A percentile compares a stretch with the other conserved stretches of the same genome.
phyloP scores from a whole-genome alignment of 2,888 invertebrate genomes.

The Ariolimax columbianus region DNA sequence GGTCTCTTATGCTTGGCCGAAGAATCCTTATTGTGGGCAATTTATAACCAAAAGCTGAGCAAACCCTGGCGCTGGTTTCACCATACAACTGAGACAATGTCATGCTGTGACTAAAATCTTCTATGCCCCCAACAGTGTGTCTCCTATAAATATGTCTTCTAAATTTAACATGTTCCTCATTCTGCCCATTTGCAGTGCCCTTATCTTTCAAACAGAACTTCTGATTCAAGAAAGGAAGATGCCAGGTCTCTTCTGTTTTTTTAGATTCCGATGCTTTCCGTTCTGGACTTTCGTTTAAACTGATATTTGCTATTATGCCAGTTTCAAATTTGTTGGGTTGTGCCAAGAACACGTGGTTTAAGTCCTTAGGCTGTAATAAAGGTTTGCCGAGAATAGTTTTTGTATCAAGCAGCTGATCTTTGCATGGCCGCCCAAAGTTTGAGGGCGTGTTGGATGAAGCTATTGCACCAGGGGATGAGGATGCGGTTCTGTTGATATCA shows the following conservation, averaged over 20 bases:
- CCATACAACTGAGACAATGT: conserved; percentile 64
- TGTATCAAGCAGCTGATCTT: conserved; percentile 41
- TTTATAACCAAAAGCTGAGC: conserved; percentile 18
- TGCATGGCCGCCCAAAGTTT: not conserved
- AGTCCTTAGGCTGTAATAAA: not conserved
- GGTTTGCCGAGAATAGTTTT: conserved; percentile 35
- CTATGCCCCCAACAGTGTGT: conserved; percentile 94
- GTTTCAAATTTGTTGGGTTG: conserved; percentile 52
- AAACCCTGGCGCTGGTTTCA: conserved; percentile 27
- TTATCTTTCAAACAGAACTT: conserved; percentile 22
- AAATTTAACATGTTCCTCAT: conserved; percentile 53
- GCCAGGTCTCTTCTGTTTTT: conserved; percentile 62
- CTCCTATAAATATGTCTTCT: conserved; percentile 81
- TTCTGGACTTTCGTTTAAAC: not conserved
- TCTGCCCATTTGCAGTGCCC: conserved; percentile 34
- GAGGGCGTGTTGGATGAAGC: not conserved
- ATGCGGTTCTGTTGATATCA: conserved; percentile 36
- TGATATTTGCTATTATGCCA: not conserved
- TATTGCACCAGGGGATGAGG: conserved; percentile 29
- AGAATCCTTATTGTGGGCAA: conserved; percentile 77
- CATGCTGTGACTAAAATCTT: conserved; percentile 86
- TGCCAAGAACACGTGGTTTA: conserved; percentile 33
- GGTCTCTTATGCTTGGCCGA: conserved; percentile 66
- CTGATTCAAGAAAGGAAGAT: conserved; percentile 38
- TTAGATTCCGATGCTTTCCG: conserved; percentile 60